A percentile compares a stretch with the other conserved stretches of the same genome.
Conservation (phyloP, 2,888 invertebrate species). For the Tetropium fuscum region DNA sequence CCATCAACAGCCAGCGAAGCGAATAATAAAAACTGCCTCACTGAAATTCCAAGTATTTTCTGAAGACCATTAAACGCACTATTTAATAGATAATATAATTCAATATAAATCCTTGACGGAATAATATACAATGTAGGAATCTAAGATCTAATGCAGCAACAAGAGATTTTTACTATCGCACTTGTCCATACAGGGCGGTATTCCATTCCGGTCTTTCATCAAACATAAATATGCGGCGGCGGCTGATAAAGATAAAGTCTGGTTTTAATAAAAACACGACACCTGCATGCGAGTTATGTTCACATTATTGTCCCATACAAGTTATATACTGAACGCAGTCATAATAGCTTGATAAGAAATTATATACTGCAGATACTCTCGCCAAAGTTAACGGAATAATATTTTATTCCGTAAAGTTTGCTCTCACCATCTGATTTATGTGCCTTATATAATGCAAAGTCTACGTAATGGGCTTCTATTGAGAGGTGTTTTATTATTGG, state of each 20-base stretch:
- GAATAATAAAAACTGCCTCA: background rate
- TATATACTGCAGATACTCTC: slow-evolving; percentile 28
- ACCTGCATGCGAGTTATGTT: slow-evolving; percentile 33
- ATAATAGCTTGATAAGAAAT: slow-evolving; percentile 32
- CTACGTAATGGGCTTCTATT: no score
- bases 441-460: background rate
- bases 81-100: slow-evolving; percentile 16
- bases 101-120: slow-evolving; percentile 3
- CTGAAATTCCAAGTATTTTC: slow-evolving; percentile 11
- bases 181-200: background rate
- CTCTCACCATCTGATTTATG: slow-evolving; percentile 4
- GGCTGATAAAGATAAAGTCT: slow-evolving; percentile 28
- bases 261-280: slow-evolving; percentile 27
- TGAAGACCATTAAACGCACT: slow-evolving; percentile 18
- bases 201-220: slow-evolving; percentile 8
- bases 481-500: no score
- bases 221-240: slow-evolving; percentile 17
- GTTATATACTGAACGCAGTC: slow-evolving; percentile 30
- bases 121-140: background rate
- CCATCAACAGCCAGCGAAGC: slow-evolving; percentile 10
- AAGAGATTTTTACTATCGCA: slow-evolving; percentile 4
- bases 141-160: background rate
- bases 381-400: no score
- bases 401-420: no score
- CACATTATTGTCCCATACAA: slow-evolving; percentile 29